phyloP scores from a whole-genome alignment of 2,797 vertebrate genomes.

The Danio albolineatus region DNA sequence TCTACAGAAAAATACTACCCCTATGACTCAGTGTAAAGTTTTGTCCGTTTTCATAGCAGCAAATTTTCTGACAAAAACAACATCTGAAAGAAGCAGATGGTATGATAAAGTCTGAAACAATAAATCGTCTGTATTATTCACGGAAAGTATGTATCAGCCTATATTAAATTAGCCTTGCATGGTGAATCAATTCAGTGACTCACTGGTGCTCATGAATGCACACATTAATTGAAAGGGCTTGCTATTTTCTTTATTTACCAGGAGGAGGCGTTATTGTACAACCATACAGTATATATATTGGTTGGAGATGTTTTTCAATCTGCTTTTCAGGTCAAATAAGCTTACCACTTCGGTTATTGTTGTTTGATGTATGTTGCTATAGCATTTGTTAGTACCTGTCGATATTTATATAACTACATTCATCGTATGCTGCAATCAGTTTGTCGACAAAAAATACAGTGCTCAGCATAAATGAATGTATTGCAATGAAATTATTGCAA shows the following conservation, averaged over 20 bases:
- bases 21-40: constrained; percentile 4
- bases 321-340: too few relatives aligned
- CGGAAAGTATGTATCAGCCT: neutral
- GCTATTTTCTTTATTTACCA: neutral
- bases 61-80: constrained; percentile 12
- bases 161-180: neutral
- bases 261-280: neutral
- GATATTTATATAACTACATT: neutral
- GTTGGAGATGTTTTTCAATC: neutral
- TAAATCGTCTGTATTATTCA: constrained; percentile 27
- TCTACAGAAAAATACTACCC: neutral
- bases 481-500: too few relatives aligned
- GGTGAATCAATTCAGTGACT: neutral
- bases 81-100: constrained; percentile 41
- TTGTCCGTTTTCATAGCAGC: neutral
- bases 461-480: too few relatives aligned
- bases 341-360: too few relatives aligned
- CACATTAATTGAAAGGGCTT: neutral
- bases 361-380: neutral
- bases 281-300: neutral
- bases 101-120: neutral
- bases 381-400: neutral
- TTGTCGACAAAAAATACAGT: neutral
- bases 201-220: neutral
- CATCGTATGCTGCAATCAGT: neutral